Evolutionary conservation across 2,888 invertebrate species (phyloP).

Genomic region (Leptinotarsa rubiginosa): DNA sequence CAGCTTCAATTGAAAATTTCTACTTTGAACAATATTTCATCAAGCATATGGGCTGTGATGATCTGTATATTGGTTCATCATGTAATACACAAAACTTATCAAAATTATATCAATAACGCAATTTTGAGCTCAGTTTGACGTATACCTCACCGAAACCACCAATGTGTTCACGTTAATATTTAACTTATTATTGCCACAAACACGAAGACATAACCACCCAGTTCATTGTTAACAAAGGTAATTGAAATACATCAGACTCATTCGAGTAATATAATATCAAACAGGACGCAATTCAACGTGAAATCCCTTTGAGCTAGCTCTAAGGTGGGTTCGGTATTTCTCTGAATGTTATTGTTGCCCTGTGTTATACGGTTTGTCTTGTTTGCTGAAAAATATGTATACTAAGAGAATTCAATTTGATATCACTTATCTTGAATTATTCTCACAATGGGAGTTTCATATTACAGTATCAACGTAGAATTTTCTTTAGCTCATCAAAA

Average conservation of each 20-base stretch:
- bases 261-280: constrained; percentile 12
- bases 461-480: too few species aligned
- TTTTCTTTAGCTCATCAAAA: too few species aligned
- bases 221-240: constrained; percentile 21
- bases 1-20: too few species aligned
- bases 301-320: constrained; percentile 14
- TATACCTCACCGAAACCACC: not conserved
- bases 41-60: too few species aligned
- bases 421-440: too few species aligned
- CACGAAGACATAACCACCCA: not conserved
- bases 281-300: constrained; percentile 6
- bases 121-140: not conserved
- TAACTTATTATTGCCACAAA: constrained; percentile 10
- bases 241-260: constrained; percentile 16
- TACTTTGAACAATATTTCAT: too few species aligned
- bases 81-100: not conserved
- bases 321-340: not conserved
- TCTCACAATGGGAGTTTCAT: too few species aligned
- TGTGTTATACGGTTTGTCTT: not conserved
- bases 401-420: not conserved
- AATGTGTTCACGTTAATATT: constrained; percentile 3
- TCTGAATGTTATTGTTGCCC: not conserved
- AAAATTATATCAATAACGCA: not conserved
- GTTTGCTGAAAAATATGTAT: not conserved
- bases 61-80: not conserved